A percentile compares a stretch with the other conserved stretches of the same genome.
phyloP scores from a whole-genome alignment of 2,113 vertebrate species.

The Campylomormyrus numenius region DNA sequence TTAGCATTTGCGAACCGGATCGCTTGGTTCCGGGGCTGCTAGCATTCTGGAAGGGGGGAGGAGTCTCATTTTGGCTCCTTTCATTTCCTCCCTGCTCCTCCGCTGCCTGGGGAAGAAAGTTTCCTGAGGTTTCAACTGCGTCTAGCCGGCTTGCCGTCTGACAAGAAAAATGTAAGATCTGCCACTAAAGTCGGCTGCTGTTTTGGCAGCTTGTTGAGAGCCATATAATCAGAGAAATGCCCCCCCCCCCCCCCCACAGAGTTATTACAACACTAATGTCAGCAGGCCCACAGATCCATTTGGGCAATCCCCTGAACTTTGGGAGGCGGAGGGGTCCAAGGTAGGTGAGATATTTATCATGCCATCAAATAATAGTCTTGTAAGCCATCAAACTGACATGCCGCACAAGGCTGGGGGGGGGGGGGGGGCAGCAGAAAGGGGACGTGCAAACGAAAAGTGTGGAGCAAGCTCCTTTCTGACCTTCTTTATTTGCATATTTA shows the following conservation, averaged over 20 bases:
- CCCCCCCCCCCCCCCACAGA: neutral
- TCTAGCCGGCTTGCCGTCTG: neutral
- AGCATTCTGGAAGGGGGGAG: neutral
- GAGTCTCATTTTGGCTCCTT: neutral
- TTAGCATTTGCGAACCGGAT: neutral
- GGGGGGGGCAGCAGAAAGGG: no score
- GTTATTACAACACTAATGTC: neutral
- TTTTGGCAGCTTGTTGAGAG: neutral
- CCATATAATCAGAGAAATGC: neutral
- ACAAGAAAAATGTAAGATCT: neutral
- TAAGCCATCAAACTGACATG: conserved; percentile 19
- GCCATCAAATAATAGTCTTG: conserved; percentile 3
- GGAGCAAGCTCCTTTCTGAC: no score
- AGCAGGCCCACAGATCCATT: neutral
- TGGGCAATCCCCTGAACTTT: neutral
- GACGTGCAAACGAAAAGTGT: no score
- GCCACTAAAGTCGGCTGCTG: neutral
- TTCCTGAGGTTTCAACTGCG: neutral
- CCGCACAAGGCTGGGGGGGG: neutral
- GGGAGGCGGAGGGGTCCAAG: neutral
- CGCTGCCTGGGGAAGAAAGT: neutral
- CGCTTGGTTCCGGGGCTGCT: neutral
- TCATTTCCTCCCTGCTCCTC: neutral
- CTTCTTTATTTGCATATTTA: no score
- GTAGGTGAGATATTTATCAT: conserved; percentile 21